Percentiles rank a stretch among this genome's conserved stretches.
These are phyloP conservation scores for Acromyrmex charruanus DNA, from an alignment of 1,140 invertebrate species.

Conservation along the genomic window DNA sequence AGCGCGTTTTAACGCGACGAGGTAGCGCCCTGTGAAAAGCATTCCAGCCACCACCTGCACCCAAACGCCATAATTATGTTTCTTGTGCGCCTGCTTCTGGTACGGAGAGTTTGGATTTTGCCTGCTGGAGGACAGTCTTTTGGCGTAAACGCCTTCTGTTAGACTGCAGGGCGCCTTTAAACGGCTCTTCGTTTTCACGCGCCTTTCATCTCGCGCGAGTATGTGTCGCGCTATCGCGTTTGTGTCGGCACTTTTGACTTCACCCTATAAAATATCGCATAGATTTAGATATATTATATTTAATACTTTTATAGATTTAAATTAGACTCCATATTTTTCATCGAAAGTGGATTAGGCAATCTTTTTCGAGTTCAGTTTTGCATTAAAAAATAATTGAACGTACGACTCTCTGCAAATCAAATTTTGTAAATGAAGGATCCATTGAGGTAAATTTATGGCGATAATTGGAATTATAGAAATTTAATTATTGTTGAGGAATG, in stretches of 20 bases:
- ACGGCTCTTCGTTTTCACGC: constrained; percentile 37
- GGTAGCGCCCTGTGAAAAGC: constrained; percentile 72
- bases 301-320: too few species aligned
- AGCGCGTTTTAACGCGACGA: constrained; percentile 60
- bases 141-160: constrained; percentile 14
- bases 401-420: too few species aligned
- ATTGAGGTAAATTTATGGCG: background rate
- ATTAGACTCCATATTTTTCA: background rate
- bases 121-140: constrained; percentile 35
- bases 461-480: background rate
- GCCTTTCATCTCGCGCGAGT: constrained; percentile 39
- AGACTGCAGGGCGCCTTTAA: constrained; percentile 52
- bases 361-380: background rate
- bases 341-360: background rate
- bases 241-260: background rate
- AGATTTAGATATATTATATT: too few species aligned
- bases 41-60: constrained; percentile 79
- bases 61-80: constrained; percentile 78
- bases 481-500: too few species aligned
- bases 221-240: background rate
- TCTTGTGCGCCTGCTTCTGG: constrained; percentile 59
- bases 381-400: background rate
- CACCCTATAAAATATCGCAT: background rate
- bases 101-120: constrained; percentile 65
- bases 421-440: too few species aligned